A percentile compares a stretch with the other conserved stretches of the same genome.
phyloP scores from a whole-genome alignment of 2,797 vertebrate species.

The Ceryle rudis region DNA sequence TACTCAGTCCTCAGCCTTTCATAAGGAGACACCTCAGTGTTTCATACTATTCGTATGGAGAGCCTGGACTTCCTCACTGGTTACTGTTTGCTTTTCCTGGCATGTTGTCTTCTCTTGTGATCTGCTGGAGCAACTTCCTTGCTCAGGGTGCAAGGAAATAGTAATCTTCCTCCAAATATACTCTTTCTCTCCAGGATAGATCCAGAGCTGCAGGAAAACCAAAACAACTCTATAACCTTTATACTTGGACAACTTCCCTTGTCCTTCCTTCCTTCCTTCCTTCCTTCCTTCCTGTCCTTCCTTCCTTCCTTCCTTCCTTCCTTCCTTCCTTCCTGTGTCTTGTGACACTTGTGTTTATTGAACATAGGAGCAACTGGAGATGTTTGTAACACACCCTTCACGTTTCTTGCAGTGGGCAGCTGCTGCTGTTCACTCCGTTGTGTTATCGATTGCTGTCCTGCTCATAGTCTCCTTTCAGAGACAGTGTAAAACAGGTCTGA shows the following conservation, averaged over 20 bases:
- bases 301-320: not conserved
- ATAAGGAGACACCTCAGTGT: not conserved
- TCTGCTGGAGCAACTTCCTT: not conserved
- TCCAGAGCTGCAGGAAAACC: not conserved
- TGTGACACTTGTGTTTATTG: not conserved
- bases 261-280: not conserved
- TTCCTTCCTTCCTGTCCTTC: not conserved
- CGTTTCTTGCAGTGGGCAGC: not conserved
- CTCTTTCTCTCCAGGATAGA: not conserved
- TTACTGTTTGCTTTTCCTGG: not conserved
- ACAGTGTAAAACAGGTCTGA: not conserved
- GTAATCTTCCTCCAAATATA: not conserved
- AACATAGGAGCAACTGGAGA: not conserved
- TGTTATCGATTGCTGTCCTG: not conserved
- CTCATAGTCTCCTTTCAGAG: not conserved
- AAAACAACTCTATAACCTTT: not conserved
- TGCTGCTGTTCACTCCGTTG: not conserved
- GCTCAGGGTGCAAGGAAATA: not conserved
- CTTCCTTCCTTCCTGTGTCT: not conserved
- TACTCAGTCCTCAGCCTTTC: not conserved
- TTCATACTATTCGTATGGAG: rapidly evolving
- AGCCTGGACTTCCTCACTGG: not conserved
- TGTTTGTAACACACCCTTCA: not conserved
- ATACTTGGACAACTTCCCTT: not conserved
- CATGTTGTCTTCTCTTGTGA: not conserved